Base-by-base conservation (phyloP, 2,888 invertebrate genomes). In the Netelia inedita region DNA sequence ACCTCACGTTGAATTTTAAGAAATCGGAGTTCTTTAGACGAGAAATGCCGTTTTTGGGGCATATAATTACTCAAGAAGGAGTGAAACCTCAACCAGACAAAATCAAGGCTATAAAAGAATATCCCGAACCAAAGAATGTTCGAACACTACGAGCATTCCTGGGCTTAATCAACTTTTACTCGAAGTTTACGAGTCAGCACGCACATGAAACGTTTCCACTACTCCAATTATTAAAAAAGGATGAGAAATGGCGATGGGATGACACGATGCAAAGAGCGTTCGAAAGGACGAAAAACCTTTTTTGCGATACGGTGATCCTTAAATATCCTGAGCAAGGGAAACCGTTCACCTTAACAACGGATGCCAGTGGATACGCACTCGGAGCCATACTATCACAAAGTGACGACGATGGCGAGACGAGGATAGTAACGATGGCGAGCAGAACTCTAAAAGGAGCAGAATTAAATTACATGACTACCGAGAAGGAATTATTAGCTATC, bases 351-450 rank as follows among this genome's bases (percentile, higher is more conserved):
- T 53, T 53, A 6, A 53, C n/a, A 1, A 53, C 53, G 1, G 53
- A 76, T 6, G 75, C 66, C 5, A 65, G 66, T 11, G 66, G 28
- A 10, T 57, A 41, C 1, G 75, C 57, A 1, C 43, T 76, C 2
- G 75, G 75, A 1, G 50, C 68, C 0, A 23, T 68, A 11, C 5
- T 68, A 3, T 50, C 19, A 11, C 68, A 68, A n/a, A n/a, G n/a
- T n/a, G n/a, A 23, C 23, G 50, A 3, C 3, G 23, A n/a, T 0
- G 53, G n/a, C 0, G n/a, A 53, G 9, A 11, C n/a, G 0, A 11
- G 14, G n/a, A n/a, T 53, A 1, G n/a, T 11, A 11, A n/a, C 53
- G 5, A 2, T 90, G 71, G 86, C 84, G 6, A 90, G 90, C 63
- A 78, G 87, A 10, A 82, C 78, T 0, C 41, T 79, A 3, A 73